Percentiles rank a stretch among this genome's conserved stretches.
These are phyloP conservation scores for Caradrina kadenii DNA, from an alignment of 2,888 invertebrate species.

Conservation along the genomic window DNA sequence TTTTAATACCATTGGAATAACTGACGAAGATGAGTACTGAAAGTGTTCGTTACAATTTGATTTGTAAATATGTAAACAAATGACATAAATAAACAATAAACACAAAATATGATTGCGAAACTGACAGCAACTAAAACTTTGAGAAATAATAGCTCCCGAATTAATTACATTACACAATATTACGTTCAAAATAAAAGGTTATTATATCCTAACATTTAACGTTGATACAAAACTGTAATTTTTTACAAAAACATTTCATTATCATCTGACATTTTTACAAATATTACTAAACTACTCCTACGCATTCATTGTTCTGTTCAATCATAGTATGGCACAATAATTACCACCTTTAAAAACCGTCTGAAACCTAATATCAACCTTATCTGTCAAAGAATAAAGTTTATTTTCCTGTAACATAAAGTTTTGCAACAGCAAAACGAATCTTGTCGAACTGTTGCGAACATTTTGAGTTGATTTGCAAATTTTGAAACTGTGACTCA, in stretches of 20 bases:
- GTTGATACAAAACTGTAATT: conserved; percentile 61
- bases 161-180: conserved; percentile 40
- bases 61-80: neutral
- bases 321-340: conserved; percentile 61
- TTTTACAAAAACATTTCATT: conserved; percentile 65
- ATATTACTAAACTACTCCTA: conserved; percentile 80
- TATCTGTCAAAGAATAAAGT: neutral
- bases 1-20: no score
- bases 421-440: conserved; percentile 46
- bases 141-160: conserved; percentile 18
- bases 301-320: conserved; percentile 77
- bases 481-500: conserved; percentile 76
- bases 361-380: conserved; percentile 18
- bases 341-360: conserved; percentile 12
- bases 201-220: conserved; percentile 51
- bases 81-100: neutral
- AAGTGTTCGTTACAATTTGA: no score
- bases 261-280: conserved; percentile 78
- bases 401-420: neutral
- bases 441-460: conserved; percentile 40
- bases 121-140: neutral
- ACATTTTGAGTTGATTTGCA: conserved; percentile 70
- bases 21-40: no score
- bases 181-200: conserved; percentile 43
- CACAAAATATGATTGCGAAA: neutral